Evolutionary conservation across 2,888 invertebrate genomes (phyloP).

Genomic region (Dromius quadrimaculatus): DNA sequence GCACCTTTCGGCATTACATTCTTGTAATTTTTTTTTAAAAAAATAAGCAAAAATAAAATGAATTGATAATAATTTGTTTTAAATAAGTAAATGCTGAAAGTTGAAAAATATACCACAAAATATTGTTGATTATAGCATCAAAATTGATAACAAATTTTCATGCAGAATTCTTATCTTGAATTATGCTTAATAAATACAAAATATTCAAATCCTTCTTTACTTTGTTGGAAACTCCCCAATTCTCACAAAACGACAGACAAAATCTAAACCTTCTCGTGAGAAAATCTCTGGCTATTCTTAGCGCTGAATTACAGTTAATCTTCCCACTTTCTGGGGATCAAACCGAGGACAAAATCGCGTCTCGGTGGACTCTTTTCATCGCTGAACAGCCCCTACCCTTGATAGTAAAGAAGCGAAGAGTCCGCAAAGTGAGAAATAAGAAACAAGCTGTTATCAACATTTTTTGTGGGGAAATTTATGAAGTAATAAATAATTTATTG

Average conservation of each 20-base stretch:
- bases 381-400: neutral
- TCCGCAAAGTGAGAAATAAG: conserved; percentile 1
- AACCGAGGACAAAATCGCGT: conserved; percentile 21
- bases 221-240: too few species aligned
- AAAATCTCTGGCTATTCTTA: conserved; percentile 9
- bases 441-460: conserved; percentile 15
- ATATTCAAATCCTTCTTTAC: too few species aligned
- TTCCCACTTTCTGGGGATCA: conserved; percentile 15
- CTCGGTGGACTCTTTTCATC: neutral
- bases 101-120: too few species aligned
- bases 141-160: too few species aligned
- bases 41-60: too few species aligned
- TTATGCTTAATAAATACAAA: too few species aligned
- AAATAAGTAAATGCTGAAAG: too few species aligned
- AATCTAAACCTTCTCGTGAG: conserved; percentile 10
- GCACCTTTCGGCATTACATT: too few species aligned
- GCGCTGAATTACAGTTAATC: conserved; percentile 23
- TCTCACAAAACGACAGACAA: neutral
- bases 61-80: too few species aligned
- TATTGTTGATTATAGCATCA: too few species aligned
- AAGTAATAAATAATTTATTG: neutral
- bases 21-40: too few species aligned
- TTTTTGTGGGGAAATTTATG: neutral
- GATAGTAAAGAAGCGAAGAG: neutral
- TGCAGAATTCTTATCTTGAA: too few species aligned